phyloP scores from a whole-genome alignment of 2,888 invertebrate genomes.

The Pseudococcus jackbeardsleyi region DNA sequence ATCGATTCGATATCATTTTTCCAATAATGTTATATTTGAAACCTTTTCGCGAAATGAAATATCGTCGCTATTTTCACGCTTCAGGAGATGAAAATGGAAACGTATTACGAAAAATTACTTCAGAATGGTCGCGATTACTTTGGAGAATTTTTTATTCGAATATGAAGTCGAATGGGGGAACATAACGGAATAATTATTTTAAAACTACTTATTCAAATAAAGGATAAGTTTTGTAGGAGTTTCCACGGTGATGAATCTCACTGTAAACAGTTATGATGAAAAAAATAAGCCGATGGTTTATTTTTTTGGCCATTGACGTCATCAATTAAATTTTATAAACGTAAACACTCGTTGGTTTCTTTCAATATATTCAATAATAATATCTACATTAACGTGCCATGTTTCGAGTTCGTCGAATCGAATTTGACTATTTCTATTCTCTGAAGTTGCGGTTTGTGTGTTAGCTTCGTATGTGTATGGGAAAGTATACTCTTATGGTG shows the following conservation, averaged over 20 bases:
- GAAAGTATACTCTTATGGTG: not conserved
- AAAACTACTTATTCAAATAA: not conserved
- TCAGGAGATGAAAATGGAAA: not conserved
- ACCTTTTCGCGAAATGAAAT: conserved; percentile 28
- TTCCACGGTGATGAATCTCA: conserved; percentile 19
- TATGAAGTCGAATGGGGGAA: not conserved
- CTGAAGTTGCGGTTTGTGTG: too few species aligned
- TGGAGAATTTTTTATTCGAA: not conserved
- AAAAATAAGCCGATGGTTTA: conserved; percentile 4
- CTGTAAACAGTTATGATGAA: conserved; percentile 23
- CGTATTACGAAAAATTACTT: not conserved
- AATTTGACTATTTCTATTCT: not conserved
- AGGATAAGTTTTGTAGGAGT: not conserved
- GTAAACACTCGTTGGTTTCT: not conserved
- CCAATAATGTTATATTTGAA: not conserved
- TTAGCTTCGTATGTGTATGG: too few species aligned
- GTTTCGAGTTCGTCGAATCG: not conserved
- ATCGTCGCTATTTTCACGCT: not conserved
- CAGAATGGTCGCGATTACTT: not conserved
- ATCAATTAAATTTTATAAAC: conserved; percentile 14
- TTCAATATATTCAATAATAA: not conserved
- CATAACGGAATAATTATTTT: not conserved
- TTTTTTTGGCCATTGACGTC: conserved; percentile 27
- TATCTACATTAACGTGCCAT: not conserved
- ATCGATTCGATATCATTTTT: not conserved